Evolutionary conservation across 2,888 invertebrate species (phyloP).

Genomic region (Oligia latruncula): DNA sequence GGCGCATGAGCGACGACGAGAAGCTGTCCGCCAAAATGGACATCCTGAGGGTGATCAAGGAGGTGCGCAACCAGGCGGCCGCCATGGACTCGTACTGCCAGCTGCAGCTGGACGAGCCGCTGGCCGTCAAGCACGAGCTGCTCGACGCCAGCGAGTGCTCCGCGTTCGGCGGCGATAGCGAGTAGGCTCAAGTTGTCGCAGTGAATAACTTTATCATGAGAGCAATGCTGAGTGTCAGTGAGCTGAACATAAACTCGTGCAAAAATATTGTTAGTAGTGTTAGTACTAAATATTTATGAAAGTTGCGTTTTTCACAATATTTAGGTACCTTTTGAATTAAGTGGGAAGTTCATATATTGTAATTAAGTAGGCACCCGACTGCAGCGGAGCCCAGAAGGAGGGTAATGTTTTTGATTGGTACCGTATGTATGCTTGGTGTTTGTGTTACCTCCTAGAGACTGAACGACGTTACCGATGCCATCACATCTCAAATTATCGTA

Average conservation of each 20-base stretch:
- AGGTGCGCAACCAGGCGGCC: conserved; percentile 36
- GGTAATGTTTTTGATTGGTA: neutral
- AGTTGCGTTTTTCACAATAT: neutral
- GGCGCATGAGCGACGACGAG: conserved; percentile 73
- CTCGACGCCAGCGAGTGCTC: conserved; percentile 5
- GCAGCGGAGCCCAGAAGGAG: neutral
- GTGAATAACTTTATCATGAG: neutral
- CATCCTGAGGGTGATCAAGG: conserved; percentile 74
- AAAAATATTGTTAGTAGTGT: neutral
- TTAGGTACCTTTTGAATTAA: neutral
- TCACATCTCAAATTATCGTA: too few relatives aligned
- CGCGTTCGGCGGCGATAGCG: neutral
- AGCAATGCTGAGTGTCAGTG: neutral
- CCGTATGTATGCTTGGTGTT: neutral
- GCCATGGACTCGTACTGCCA: conserved; percentile 24
- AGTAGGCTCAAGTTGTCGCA: neutral
- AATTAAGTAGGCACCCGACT: neutral
- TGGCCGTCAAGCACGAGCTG: conserved; percentile 33
- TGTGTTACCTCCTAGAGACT: too few relatives aligned
- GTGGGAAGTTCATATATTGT: neutral
- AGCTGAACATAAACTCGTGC: neutral
- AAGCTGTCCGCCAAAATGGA: conserved; percentile 74
- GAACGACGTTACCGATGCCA: too few relatives aligned
- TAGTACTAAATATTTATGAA: too few relatives aligned
- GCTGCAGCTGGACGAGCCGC: conserved; percentile 9